A percentile compares a stretch with the other conserved stretches of the same genome.
These are phyloP conservation scores for Mesorhabditis belari DNA, from an alignment of 2,888 invertebrate genomes.

Conservation along the genomic window DNA sequence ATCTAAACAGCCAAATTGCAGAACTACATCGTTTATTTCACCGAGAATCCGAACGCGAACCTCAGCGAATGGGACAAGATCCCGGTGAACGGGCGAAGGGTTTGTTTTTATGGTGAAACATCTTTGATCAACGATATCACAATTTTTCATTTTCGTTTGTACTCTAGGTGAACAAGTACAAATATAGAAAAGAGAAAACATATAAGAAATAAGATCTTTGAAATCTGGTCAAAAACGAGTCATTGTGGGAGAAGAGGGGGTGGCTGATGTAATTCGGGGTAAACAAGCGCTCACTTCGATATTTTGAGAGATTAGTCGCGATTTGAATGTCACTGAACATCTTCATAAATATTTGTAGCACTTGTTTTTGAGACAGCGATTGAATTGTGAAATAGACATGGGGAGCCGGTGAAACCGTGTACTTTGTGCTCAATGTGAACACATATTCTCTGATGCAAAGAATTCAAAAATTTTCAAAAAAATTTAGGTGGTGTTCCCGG, in stretches of 20 bases:
- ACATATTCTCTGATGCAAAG: neutral
- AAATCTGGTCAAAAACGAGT: neutral
- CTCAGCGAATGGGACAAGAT: constrained; percentile 50
- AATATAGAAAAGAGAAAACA: neutral
- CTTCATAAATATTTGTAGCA: no score
- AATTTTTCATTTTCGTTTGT: no score
- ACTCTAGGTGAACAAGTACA: no score
- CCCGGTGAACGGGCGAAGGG: constrained; percentile 40
- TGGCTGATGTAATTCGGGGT: neutral
- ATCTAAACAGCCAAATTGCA: constrained; percentile 9
- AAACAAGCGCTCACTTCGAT: neutral
- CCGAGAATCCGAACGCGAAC: constrained; percentile 46
- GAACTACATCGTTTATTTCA: constrained; percentile 50
- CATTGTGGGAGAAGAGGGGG: neutral
- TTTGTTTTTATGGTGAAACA: neutral
- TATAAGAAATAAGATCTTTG: neutral
- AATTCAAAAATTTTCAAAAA: neutral
- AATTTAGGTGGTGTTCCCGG: constrained; percentile 44
- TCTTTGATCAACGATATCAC: no score
- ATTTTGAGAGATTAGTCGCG: no score
- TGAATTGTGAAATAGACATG: no score
- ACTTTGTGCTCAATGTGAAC: neutral
- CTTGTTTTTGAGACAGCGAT: no score
- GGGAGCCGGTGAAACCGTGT: no score
- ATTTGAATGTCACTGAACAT: no score